These are phyloP conservation scores for Onchidella celtica DNA, from an alignment of 2,888 invertebrate species.

Conservation along the genomic window DNA sequence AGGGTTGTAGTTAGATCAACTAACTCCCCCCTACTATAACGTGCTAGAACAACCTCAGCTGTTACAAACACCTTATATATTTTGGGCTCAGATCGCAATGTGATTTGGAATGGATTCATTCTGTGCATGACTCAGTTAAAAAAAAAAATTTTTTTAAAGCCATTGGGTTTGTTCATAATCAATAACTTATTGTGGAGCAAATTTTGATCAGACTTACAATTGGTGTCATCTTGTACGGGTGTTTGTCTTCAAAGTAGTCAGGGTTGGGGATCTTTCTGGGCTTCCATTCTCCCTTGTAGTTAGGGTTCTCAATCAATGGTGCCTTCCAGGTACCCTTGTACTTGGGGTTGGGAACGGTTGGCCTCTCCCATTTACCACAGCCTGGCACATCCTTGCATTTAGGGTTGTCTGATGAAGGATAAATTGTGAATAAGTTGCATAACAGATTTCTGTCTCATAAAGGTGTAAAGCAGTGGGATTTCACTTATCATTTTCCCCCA, in stretches of 20 bases:
- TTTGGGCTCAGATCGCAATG: no score
- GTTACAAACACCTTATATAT: no score
- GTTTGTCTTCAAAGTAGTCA: slow-evolving; percentile 92
- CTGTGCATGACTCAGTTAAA: no score
- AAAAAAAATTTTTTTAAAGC: no score
- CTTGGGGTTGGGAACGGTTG: slow-evolving; percentile 92
- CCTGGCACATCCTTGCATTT: slow-evolving; percentile 89
- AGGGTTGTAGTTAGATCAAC: no score
- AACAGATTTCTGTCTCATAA: neutral
- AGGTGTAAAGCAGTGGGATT: neutral
- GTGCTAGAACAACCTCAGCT: no score
- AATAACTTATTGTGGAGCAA: no score
- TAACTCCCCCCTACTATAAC: no score
- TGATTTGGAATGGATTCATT: no score
- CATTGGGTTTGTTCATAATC: no score
- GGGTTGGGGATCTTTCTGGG: slow-evolving; percentile 93
- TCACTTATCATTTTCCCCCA: no score
- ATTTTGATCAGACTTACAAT: no score
- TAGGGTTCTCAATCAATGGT: slow-evolving; percentile 82
- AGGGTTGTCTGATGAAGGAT: slow-evolving; percentile 87
- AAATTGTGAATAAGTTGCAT: neutral
- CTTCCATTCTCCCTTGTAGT: slow-evolving; percentile 83
- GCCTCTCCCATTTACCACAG: slow-evolving; percentile 94
- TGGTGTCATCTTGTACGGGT: slow-evolving; percentile 89
- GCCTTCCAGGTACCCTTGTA: slow-evolving; percentile 98